Evolutionary conservation across 2,888 invertebrate species (phyloP), one percentile per base, ranked within the genome.

Genomic region (Drosophila tanythrix): DNA sequence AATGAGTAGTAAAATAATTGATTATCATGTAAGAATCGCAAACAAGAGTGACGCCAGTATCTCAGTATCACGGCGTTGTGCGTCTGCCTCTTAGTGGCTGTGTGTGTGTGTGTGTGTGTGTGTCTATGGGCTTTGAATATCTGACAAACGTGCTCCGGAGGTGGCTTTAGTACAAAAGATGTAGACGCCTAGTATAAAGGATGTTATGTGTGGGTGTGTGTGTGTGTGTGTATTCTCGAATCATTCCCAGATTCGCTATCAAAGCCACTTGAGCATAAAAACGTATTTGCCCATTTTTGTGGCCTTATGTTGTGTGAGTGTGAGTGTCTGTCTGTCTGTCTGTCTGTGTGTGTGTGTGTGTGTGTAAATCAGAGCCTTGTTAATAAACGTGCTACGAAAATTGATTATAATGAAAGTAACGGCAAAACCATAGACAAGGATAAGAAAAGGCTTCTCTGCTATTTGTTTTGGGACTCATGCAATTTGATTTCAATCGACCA

Each of bases 1-100:
- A 90, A 81, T 91, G 91, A 83, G 78, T 83, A 83, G 82, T 79
- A 71, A 82, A 81, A 81, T 90, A 90, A 91, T 91, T 90, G 83
- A 90, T 90, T 90, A 88, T 87, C 90, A 74, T 78, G 79, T 86
- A 83, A 68, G 67, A 79, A 80, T 69, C 64, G 61, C 77, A 76
- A 62, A 68, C 80, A 57, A 43, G 10, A 74, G 60, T 56, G 70
- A 70, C 43, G 56, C 52, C 68, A 80, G 76, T 77, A 80, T 84
- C 80, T 78, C 77, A 63, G 62, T 50, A 55, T 55, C 57, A 40
- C 36, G 51, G 38, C 11, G 11, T 10, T 43, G 11, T 21, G 43
- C 21, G 43, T 21, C 43, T 43, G 43, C 43, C 21, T 11, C 11
- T 11, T 21, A 21, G 3, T 33, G 33, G 2, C 2, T 43, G 52